A percentile compares a stretch with the other conserved stretches of the same genome.
Evolutionary conservation across 1,140 invertebrate species (phyloP).

Genomic region (Frieseomelitta varia): DNA sequence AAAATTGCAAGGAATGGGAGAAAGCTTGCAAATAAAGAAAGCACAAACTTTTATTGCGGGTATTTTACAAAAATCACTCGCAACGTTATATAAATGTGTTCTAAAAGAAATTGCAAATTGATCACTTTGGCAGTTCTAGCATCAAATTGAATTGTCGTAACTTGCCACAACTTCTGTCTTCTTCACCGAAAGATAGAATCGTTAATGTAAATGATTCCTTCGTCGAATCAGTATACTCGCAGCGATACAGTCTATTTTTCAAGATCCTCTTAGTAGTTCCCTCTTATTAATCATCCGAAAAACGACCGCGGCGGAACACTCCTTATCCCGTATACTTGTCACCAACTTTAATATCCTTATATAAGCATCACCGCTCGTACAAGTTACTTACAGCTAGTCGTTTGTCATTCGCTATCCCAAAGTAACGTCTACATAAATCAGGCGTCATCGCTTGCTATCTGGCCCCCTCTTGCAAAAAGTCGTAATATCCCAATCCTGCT

Average conservation of each 20-base stretch:
- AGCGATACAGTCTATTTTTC: background rate
- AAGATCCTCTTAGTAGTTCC: background rate
- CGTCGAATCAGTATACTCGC: background rate
- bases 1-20: too few species aligned
- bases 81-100: too few species aligned
- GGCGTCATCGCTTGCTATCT: background rate
- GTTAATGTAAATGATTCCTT: background rate
- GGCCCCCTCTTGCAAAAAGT: background rate
- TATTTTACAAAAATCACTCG: too few species aligned
- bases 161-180: background rate
- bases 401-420: background rate
- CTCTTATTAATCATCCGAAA: background rate
- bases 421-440: slow-evolving; percentile 4
- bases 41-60: too few species aligned
- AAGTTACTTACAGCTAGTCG: background rate
- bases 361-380: background rate
- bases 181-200: background rate
- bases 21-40: too few species aligned
- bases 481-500: background rate
- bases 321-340: background rate
- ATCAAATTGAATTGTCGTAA: too few species aligned
- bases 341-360: background rate
- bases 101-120: too few species aligned
- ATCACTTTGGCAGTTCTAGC: too few species aligned
- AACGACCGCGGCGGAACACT: background rate